phyloP scores from a whole-genome alignment of 2,113 vertebrate genomes.

The Butorides virescens region DNA sequence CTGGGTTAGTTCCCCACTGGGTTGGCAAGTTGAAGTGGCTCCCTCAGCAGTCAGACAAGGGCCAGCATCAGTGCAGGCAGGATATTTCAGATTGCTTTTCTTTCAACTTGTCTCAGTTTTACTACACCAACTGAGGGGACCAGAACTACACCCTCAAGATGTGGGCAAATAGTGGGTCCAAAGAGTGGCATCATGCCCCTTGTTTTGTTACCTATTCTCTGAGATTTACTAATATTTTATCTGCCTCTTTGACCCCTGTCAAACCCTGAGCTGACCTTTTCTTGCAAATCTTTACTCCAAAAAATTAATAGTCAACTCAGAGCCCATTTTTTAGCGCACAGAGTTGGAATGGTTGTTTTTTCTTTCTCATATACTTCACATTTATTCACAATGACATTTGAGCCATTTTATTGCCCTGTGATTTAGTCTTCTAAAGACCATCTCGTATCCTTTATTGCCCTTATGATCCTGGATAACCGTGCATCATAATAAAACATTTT shows the following conservation, averaged over 20 bases:
- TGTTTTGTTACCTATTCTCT: background rate
- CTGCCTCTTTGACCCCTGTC: background rate
- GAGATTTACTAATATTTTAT: background rate
- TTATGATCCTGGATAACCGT: background rate
- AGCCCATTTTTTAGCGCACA: background rate
- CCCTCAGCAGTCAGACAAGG: background rate
- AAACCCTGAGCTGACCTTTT: background rate
- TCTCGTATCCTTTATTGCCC: background rate
- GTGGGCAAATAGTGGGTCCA: background rate
- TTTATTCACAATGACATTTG: background rate
- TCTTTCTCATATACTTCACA: background rate
- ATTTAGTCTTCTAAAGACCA: background rate
- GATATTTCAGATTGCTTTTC: background rate
- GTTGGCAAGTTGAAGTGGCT: background rate
- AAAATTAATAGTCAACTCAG: background rate
- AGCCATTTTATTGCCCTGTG: background rate
- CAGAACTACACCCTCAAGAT: background rate
- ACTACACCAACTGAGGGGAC: background rate
- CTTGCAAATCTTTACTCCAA: background rate
- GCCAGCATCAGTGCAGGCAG: background rate
- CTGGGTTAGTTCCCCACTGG: background rate
- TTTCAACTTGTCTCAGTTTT: background rate
- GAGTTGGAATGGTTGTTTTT: background rate
- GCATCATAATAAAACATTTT: background rate
- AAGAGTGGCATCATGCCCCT: background rate